phyloP scores from a whole-genome alignment of 2,888 invertebrate genomes.

The Eremobia ochroleuca region DNA sequence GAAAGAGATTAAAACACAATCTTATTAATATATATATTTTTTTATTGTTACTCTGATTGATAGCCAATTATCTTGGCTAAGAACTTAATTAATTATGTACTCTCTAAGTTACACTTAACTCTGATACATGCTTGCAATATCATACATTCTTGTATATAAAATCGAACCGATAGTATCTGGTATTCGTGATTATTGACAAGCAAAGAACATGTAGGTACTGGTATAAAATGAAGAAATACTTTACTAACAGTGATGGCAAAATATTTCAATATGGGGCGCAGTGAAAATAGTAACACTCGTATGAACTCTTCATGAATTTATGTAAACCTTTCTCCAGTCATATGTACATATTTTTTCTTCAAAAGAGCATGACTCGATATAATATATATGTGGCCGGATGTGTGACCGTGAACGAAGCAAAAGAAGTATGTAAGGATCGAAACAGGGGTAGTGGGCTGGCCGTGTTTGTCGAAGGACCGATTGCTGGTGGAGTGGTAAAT shows the following conservation, averaged over 20 bases:
- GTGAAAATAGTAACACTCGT: background rate
- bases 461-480: background rate
- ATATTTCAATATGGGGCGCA: constrained; percentile 20
- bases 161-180: background rate
- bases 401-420: background rate
- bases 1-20: background rate
- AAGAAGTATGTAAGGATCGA: background rate
- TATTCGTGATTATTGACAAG: background rate
- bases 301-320: background rate
- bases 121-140: background rate
- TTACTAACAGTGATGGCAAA: background rate
- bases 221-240: background rate
- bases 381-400: background rate
- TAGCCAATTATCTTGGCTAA: background rate
- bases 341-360: background rate
- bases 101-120: background rate
- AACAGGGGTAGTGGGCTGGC: background rate
- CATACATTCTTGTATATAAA: constrained; percentile 4
- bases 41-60: background rate
- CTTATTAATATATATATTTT: background rate
- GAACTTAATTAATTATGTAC: too few species aligned
- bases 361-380: background rate
- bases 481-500: background rate
- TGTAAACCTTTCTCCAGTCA: background rate
- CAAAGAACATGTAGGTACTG: background rate